Conservation (phyloP, 2,888 invertebrate genomes). For the Papilio protenor region DNA sequence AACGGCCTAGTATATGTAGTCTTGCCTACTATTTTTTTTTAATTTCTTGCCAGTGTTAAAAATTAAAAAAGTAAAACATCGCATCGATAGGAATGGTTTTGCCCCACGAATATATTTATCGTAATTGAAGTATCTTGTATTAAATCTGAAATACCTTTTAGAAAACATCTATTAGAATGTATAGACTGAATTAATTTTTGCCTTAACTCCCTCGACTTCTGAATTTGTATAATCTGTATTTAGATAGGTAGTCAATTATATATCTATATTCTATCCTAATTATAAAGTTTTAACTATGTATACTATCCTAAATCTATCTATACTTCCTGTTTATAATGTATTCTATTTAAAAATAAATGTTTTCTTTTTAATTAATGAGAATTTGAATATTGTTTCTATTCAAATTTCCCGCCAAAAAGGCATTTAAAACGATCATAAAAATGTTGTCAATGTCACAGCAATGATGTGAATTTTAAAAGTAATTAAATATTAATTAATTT, state of each 20-base stretch:
- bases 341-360: background rate
- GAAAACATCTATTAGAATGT: slow-evolving; percentile 48
- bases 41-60: background rate
- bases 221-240: slow-evolving; percentile 34
- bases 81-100: slow-evolving; percentile 30
- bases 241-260: slow-evolving; percentile 51
- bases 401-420: background rate
- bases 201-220: slow-evolving; percentile 52
- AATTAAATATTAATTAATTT: background rate
- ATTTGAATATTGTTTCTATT: background rate
- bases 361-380: background rate
- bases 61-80: background rate
- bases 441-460: no score
- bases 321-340: background rate
- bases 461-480: no score
- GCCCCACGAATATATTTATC: slow-evolving; percentile 25
- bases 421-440: background rate
- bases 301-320: slow-evolving; percentile 47
- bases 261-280: slow-evolving; percentile 48
- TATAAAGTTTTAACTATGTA: slow-evolving; percentile 35
- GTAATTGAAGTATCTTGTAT: slow-evolving; percentile 26
- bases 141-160: slow-evolving; percentile 16
- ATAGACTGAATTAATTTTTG: slow-evolving; percentile 64
- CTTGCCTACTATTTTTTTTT: background rate
- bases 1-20: background rate